These are phyloP conservation scores for Tinea pellionella DNA, from an alignment of 2,888 invertebrate species.

Conservation along the genomic window DNA sequence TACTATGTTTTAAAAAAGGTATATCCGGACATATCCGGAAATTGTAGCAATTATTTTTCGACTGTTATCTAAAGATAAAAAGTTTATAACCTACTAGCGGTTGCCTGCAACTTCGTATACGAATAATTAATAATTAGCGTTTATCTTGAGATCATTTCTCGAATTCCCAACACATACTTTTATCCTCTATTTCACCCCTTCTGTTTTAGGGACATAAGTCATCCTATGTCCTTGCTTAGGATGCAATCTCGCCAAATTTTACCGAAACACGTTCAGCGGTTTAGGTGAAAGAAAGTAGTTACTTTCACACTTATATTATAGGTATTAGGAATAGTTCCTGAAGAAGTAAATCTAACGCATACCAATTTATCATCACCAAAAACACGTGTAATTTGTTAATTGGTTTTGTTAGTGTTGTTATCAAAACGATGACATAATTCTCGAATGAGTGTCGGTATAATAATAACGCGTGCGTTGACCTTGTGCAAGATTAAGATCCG, in stretches of 20 bases:
- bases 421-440: constrained; percentile 12
- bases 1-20: no score
- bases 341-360: neutral
- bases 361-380: neutral
- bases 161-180: no score
- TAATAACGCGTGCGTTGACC: constrained; percentile 4
- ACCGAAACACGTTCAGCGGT: no score
- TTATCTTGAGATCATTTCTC: no score
- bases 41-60: neutral
- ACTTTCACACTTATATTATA: no score
- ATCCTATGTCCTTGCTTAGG: no score
- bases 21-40: neutral
- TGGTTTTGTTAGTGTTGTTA: constrained; percentile 5
- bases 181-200: no score
- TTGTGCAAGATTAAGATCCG: neutral
- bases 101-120: no score
- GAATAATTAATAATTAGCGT: no score
- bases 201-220: no score
- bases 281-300: no score
- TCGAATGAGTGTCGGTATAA: neutral
- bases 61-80: neutral
- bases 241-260: no score
- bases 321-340: neutral
- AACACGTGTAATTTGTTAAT: neutral
- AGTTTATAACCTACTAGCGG: neutral